Conservation (phyloP, 2,888 invertebrate genomes). For the Platypus cylindrus region DNA sequence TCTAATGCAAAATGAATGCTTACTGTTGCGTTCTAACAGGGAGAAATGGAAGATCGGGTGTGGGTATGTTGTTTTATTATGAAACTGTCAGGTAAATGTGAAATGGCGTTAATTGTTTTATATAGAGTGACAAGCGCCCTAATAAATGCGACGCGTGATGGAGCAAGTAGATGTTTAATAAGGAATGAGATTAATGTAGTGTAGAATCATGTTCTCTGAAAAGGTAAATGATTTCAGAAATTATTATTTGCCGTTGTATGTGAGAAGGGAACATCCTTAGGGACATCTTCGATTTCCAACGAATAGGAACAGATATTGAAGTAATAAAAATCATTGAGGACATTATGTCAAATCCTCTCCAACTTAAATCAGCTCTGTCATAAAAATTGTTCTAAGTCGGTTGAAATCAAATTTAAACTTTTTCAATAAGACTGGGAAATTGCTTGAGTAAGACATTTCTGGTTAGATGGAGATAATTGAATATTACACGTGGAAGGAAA, state of each 20-base stretch:
- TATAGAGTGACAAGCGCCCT: slow-evolving; percentile 4
- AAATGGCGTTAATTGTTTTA: slow-evolving; percentile 5
- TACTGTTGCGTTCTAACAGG: too few species aligned
- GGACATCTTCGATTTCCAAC: neutral
- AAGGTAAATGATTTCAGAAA: too few species aligned
- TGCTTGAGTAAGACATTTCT: slow-evolving; percentile 5
- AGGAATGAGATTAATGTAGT: slow-evolving; percentile 5
- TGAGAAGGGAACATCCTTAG: neutral
- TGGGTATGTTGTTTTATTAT: slow-evolving; percentile 1
- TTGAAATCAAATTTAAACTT: slow-evolving; percentile 4
- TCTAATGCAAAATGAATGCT: too few species aligned
- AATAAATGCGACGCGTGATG: slow-evolving; percentile 5
- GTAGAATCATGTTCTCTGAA: too few species aligned
- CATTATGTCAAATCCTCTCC: too few species aligned
- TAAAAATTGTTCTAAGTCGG: too few species aligned
- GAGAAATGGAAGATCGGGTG: too few species aligned
- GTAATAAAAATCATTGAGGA: too few species aligned
- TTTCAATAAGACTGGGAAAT: slow-evolving; percentile 9
- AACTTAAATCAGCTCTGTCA: too few species aligned
- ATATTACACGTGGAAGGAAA: slow-evolving; percentile 13
- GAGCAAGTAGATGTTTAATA: slow-evolving; percentile 5
- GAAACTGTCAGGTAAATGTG: slow-evolving; percentile 8
- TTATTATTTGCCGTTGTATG: too few species aligned
- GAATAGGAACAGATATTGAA: too few species aligned
- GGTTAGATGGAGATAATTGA: slow-evolving; percentile 9